Base-by-base conservation (phyloP, 64 coral and sea anemone genomes). In the Porites lutea region DNA sequence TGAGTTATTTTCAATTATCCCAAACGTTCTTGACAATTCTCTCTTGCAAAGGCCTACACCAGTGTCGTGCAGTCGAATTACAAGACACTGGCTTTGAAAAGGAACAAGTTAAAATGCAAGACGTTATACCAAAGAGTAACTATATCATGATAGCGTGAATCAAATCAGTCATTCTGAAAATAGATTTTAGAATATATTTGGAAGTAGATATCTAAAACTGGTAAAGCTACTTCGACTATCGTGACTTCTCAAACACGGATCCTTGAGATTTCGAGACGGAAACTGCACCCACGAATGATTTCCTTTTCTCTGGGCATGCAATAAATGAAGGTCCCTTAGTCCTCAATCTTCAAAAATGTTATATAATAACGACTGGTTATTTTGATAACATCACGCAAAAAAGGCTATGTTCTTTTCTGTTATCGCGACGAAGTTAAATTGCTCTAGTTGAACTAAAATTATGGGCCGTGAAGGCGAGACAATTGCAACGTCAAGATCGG, bases 171-270 rank as follows among this genome's bases (percentile, higher is more conserved):
- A 20, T 47, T 4, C 43, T 15, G 11, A 48, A 27, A 66, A 84
- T 52, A 67, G 11, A 47, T 2, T 18, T 84, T 47, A 0, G 23
- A 68, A 84, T 52, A 48, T 9, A 18, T 52, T 52, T 15, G 81
- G 81, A 84, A 69, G 47, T 82, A 84, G 23, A 83, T 65, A 14
- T 83, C 5, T 16, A 83, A 11, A 50, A 62, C 61, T 68, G 46
- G 46, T 48, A 18, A 51, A 67, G 68, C 65, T 69, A 37, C 44
- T 46, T 20, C 4, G 50, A 66, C 43, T 49, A 50, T 66, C 48
- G 7, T 21, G 45, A 18, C 49, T 45, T 18, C 4, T 51, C 48
- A 76, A 76, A 52, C 15, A 52, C 5, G 48, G 9, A 23, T 6
- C 48, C 13, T 13, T 19, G 81, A 65, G 13, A 5, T 48, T 15